These are phyloP conservation scores for Drosophila meridionalis DNA, from an alignment of 2,888 invertebrate genomes.

Conservation along the genomic window DNA sequence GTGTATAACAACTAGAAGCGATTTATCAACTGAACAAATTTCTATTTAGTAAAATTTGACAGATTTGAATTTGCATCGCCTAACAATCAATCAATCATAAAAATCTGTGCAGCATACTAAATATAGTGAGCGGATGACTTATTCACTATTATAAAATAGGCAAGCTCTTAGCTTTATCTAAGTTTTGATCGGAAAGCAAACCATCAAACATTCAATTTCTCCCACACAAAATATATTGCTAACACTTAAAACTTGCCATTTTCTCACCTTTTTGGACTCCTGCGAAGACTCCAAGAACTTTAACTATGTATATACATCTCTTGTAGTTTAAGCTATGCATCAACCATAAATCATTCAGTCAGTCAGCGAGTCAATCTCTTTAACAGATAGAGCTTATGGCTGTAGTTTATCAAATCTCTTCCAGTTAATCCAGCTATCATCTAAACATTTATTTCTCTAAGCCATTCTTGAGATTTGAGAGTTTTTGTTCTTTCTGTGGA, in stretches of 20 bases:
- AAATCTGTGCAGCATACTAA: not conserved
- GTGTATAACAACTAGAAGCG: too few relatives aligned
- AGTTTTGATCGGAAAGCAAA: not conserved
- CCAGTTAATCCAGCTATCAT: constrained; percentile 23
- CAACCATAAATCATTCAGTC: not conserved
- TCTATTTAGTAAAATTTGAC: too few relatives aligned
- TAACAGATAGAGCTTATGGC: not conserved
- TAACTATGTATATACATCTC: not conserved
- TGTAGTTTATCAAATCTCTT: constrained; percentile 14
- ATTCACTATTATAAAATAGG: not conserved
- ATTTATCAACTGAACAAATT: too few relatives aligned
- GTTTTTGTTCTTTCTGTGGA: not conserved
- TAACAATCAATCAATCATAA: not conserved
- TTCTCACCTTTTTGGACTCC: not conserved
- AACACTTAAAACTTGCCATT: too few relatives aligned
- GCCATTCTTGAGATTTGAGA: not conserved
- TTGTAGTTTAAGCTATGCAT: not conserved
- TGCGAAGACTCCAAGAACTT: not conserved
- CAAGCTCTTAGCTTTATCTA: not conserved
- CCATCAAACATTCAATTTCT: constrained; percentile 1
- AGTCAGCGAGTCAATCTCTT: not conserved
- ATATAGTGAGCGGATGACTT: not conserved
- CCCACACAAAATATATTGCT: not conserved
- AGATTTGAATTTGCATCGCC: not conserved
- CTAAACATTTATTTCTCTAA: not conserved